phyloP scores from a whole-genome alignment of 2,888 invertebrate species.

The Ophioninae sp. region DNA sequence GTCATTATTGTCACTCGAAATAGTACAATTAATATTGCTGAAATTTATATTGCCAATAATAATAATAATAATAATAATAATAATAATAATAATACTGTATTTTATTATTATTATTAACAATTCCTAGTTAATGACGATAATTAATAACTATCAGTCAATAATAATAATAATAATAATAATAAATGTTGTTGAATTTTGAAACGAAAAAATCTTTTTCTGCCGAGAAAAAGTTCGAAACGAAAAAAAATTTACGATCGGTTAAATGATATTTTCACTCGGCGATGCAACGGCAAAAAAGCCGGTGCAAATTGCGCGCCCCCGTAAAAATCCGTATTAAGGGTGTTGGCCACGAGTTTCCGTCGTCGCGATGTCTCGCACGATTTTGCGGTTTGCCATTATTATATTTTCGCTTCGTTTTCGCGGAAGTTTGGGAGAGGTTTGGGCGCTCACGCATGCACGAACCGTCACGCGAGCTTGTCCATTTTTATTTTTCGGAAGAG shows the following conservation, averaged over 20 bases:
- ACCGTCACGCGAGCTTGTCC: constrained; percentile 21
- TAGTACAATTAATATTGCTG: no score
- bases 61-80: no score
- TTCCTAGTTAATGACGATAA: no score
- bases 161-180: neutral
- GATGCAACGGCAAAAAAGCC: neutral
- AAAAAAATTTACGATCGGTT: neutral
- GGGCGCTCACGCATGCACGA: neutral
- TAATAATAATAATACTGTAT: neutral
- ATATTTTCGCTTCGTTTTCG: constrained; percentile 1
- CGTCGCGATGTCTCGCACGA: neutral
- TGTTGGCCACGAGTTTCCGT: constrained; percentile 8
- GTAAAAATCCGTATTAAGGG: constrained; percentile 11
- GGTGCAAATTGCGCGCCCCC: neutral
- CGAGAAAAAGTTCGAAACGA: neutral
- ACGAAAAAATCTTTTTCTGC: neutral
- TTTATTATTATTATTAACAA: neutral
- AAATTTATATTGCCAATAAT: no score
- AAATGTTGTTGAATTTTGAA: neutral
- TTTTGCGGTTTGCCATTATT: neutral
- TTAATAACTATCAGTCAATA: neutral
- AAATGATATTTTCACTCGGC: neutral
- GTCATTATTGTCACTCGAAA: no score
- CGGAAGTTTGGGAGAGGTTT: neutral
- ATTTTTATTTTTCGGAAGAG: neutral